Evolutionary conservation across 2,113 vertebrate species (phyloP).

Genomic region (Carassius gibelio): DNA sequence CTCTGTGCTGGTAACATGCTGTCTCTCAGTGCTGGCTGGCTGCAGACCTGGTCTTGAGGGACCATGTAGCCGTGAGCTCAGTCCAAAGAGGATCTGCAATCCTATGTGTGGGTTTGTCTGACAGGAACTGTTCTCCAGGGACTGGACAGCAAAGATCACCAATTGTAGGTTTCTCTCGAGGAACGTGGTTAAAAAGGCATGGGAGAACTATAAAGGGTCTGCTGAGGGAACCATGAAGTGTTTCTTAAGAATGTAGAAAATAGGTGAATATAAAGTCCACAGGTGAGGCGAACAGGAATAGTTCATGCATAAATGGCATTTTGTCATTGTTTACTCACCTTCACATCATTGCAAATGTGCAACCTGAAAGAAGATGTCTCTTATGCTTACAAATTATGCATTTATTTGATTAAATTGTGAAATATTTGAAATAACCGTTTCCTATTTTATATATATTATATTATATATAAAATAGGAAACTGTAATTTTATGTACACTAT

Average conservation of each 20-base stretch:
- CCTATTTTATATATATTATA: too few species aligned
- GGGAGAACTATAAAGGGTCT: not conserved
- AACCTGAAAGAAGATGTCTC: not conserved
- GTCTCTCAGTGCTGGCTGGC: not conserved
- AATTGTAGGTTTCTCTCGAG: not conserved
- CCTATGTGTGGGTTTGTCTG: constrained; percentile 14
- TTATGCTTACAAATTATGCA: not conserved
- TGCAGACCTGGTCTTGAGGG: constrained; percentile 22
- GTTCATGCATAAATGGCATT: not conserved
- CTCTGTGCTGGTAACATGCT: not conserved
- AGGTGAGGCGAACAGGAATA: too few species aligned
- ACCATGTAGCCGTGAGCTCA: not conserved
- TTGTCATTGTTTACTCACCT: not conserved
- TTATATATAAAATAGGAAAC: too few species aligned
- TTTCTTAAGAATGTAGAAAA: not conserved
- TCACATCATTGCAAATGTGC: not conserved
- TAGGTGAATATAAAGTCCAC: not conserved
- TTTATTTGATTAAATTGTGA: not conserved
- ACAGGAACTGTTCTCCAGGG: not conserved
- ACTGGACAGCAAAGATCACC: not conserved
- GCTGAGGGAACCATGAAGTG: not conserved
- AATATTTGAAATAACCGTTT: too few species aligned
- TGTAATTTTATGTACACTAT: too few species aligned
- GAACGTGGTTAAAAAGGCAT: not conserved
- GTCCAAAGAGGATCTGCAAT: constrained; percentile 2